These are phyloP conservation scores for Aphelocoma californica DNA, from an alignment of 2,797 vertebrate genomes.

Conservation along the genomic window DNA sequence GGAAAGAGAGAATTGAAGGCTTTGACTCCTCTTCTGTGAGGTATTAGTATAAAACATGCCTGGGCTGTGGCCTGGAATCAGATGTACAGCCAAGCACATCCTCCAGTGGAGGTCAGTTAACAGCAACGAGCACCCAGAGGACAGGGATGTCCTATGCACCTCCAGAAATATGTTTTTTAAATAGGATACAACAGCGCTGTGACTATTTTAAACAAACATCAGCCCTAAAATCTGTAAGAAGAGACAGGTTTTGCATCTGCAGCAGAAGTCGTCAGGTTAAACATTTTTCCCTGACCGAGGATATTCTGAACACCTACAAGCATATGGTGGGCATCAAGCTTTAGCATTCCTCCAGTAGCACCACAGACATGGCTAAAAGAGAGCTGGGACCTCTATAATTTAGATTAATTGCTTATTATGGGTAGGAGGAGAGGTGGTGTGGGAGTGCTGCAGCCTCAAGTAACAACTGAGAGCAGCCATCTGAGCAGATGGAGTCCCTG, in stretches of 20 bases:
- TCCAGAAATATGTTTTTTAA: conserved; percentile 15
- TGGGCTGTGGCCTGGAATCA: background rate
- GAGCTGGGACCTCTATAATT: background rate
- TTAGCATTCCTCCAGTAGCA: conserved; percentile 47
- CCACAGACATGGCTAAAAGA: background rate
- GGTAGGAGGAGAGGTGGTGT: background rate
- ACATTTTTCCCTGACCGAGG: background rate
- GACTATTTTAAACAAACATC: conserved; percentile 20
- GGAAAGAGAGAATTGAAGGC: background rate
- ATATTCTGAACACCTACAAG: background rate
- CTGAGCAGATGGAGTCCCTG: rapidly evolving
- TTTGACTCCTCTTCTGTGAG: background rate
- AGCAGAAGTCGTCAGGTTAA: background rate
- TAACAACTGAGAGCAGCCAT: background rate
- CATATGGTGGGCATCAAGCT: conserved; percentile 42
- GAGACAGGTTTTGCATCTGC: background rate
- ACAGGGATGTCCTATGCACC: conserved; percentile 16
- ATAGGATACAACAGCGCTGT: background rate
- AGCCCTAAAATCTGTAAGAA: background rate
- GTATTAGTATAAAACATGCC: background rate
- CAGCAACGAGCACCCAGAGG: background rate
- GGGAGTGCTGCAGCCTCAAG: background rate
- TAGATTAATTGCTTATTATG: conserved; percentile 26
- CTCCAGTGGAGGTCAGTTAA: background rate
- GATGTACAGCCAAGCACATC: background rate